Evolutionary conservation across 2,113 vertebrate species (phyloP), one percentile per base, ranked within the genome.

Genomic region (Oceanodroma tethys): DNA sequence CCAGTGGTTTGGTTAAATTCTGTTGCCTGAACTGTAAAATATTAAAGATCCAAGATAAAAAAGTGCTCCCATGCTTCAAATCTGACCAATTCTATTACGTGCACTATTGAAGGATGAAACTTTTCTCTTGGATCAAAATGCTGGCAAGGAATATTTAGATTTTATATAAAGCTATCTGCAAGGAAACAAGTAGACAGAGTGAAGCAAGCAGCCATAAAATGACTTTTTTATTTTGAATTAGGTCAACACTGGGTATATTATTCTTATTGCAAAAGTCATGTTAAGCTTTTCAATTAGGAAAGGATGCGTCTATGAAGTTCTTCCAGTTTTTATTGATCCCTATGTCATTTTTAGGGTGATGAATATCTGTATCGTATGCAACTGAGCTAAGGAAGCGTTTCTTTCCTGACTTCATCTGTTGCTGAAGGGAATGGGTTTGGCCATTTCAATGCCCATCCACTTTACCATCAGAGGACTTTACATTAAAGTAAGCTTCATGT

Each of bases 61-160:
- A 97, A 96, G 93, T 96, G 93, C 72, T 98, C 76, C 72, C 90
- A 89, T 94, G 96, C 97, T 98, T 98, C 94, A 97, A 93, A 98
- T 98, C 96, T 97, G 97, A 98, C 98, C 98, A 97, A 93, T 98
- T 98, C 98, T 91, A 98, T 98, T 98, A 98, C 10, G 71, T 98
- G 98, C 98, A 98, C 97, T 98, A 97, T 76, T 98, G 98, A 98
- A 98, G 97, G 97, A 98, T 98, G 96, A 98, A 98, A 97, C 94
- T 94, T 98, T 98, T 98, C 91, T 97, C 86, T 96, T 97, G 95
- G 95, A 98, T 98, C 96, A 96, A 97, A 98, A 98, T 97, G 62
- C 91, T 97, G 86, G 45, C 95, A 92, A 95, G 84, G 48, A 96
- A 94, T 97, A 95, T 91, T 94, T 96, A n/a, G 92, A 90, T 93